Base-by-base conservation (phyloP, 2,888 invertebrate genomes). In the Macropis europaea region DNA sequence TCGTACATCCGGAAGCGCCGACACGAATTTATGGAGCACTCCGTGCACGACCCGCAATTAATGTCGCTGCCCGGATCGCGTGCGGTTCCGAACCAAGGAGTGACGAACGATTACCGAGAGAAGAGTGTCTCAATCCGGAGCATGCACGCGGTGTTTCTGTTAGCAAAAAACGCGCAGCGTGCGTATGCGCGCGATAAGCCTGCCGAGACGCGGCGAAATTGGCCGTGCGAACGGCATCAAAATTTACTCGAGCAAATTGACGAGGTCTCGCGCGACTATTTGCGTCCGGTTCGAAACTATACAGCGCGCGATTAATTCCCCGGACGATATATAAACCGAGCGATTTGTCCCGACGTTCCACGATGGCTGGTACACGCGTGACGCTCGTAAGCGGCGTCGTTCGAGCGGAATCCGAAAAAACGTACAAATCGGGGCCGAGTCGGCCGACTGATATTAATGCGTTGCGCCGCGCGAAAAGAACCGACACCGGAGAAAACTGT, bases 281-380 rank as follows among this genome's bases (percentile, higher is more conserved):
- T 67, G 53, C 42, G 70, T 71, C 59, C 22, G 32, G 13, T 7
- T n/a, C 19, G 45, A 19, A 15, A 36, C 48, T 36, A 66, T 47
- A 59, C 26, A n/a, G n/a, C 47, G 47, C 40, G 66, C 59, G 56
- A 69, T 72, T 69, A 72, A 72, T 72, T 53, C 69, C 28, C 22
- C 19, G 57, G n/a, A 17, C 62, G 71, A 61, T 71, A 50, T 68
- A 61, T 71, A 71, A 71, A 68, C 47, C 60, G 54, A 45, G 60
- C 67, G 71, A 71, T 68, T 71, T 71, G 68, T 52, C 48, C 43
- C 38, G 71, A 43, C 68, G 38, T 61, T 62, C 61, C 52, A 34
- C 56, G 62, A 59, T 70, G 64, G 47, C 34, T 59, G 45, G 47
- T 40, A 61, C 30, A 52, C 53, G 42, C 40, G 53, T 34, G 34